A percentile compares a stretch with the other conserved stretches of the same genome.
Evolutionary conservation across 2,797 vertebrate species (phyloP).

Genomic region (Oreortyx pictus): DNA sequence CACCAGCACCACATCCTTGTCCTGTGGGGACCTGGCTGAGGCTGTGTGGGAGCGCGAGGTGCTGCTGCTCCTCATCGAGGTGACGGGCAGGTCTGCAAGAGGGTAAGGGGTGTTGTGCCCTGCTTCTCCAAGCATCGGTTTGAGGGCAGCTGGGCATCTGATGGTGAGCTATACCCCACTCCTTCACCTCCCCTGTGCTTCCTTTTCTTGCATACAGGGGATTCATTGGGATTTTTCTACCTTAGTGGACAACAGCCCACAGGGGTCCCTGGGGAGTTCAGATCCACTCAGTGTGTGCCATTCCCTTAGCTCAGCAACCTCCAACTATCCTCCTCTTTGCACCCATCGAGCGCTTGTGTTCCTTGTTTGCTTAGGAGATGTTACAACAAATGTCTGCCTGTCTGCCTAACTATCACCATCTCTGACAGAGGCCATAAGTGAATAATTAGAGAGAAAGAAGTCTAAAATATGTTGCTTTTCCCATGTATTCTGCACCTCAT

Average conservation of each 20-base stretch:
- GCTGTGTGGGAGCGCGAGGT: accelerated
- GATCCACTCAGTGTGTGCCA: not conserved
- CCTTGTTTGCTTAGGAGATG: not conserved
- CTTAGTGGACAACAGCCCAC: not conserved
- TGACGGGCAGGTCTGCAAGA: slow-evolving; percentile 55
- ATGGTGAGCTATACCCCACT: not conserved
- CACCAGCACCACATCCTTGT: not conserved
- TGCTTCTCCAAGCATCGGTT: not conserved
- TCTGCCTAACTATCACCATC: not conserved
- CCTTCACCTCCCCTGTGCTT: not conserved
- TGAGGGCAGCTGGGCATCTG: not conserved
- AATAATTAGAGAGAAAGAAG: not conserved
- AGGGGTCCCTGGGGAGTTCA: not conserved
- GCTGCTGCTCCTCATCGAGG: not conserved
- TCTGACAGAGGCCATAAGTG: not conserved
- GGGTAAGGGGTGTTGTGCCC: not conserved
- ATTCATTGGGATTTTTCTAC: not conserved
- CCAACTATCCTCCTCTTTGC: not conserved
- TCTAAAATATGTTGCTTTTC: not conserved
- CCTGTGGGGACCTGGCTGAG: not conserved
- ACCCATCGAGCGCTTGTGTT: not conserved
- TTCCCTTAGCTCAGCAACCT: not conserved
- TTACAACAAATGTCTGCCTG: not conserved
- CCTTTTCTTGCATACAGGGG: not conserved
- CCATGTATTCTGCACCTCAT: not conserved